A percentile compares a stretch with the other conserved stretches of the same genome.
Evolutionary conservation across 2,113 vertebrate species (phyloP).

Genomic region (Paracanthobrama guichenoti): DNA sequence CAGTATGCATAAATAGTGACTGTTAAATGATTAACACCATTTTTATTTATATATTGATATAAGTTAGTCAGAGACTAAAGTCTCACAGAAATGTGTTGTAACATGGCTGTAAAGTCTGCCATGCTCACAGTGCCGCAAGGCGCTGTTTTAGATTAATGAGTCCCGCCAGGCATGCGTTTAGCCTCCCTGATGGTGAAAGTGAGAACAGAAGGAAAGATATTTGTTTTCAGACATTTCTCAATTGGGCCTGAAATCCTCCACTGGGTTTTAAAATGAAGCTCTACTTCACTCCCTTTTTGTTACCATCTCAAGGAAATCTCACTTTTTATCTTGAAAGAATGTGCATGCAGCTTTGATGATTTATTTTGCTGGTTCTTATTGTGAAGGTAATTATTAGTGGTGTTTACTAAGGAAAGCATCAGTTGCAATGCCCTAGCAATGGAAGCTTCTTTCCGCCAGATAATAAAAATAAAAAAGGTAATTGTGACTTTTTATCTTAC

Average conservation of each 20-base stretch:
- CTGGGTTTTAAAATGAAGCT: constrained; percentile 25
- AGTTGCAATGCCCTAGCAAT: background rate
- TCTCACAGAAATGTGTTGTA: background rate
- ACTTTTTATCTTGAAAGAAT: background rate
- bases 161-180: constrained; percentile 44
- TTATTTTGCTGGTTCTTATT: background rate
- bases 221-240: constrained; percentile 51
- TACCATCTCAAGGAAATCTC: constrained; percentile 23
- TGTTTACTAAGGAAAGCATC: background rate
- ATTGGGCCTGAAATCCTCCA: constrained; percentile 33
- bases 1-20: background rate
- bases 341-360: background rate
- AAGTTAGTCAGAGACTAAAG: background rate
- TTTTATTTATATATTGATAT: background rate
- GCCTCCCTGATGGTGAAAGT: constrained; percentile 42
- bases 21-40: background rate
- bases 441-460: too few relatives aligned
- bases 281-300: constrained; percentile 6
- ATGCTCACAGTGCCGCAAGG: constrained; percentile 16
- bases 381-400: background rate
- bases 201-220: constrained; percentile 49
- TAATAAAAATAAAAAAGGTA: too few relatives aligned
- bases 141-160: constrained; percentile 49
- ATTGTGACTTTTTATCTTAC: too few relatives aligned
- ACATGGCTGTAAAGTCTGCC: background rate